Evolutionary conservation across 2,113 vertebrate genomes (phyloP).

Genomic region (Oryctolagus cuniculus): mOryCun1.1 NC_091442.1:115321501-115322000

Average conservation of each 20-base stretch:
- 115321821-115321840: neutral
- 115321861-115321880: neutral
- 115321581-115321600: too few relatives aligned
- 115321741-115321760: neutral
- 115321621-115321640: neutral
- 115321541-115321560: conserved; percentile 99
- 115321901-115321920: neutral
- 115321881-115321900: neutral
- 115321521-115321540: conserved; percentile 98
- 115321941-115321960: neutral
- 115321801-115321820: neutral
- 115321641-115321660: neutral
- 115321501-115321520: conserved; percentile 99
- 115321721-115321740: neutral
- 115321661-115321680: neutral
- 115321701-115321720: neutral
- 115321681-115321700: neutral
- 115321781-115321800: neutral
- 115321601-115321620: neutral
- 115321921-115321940: too few relatives aligned
- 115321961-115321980: neutral
- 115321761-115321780: neutral
- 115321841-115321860: neutral
- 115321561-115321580: conserved; percentile 94
- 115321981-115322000: neutral